Base-by-base conservation (phyloP, 2,888 invertebrate species). In the Spilosoma lubricipeda region DNA sequence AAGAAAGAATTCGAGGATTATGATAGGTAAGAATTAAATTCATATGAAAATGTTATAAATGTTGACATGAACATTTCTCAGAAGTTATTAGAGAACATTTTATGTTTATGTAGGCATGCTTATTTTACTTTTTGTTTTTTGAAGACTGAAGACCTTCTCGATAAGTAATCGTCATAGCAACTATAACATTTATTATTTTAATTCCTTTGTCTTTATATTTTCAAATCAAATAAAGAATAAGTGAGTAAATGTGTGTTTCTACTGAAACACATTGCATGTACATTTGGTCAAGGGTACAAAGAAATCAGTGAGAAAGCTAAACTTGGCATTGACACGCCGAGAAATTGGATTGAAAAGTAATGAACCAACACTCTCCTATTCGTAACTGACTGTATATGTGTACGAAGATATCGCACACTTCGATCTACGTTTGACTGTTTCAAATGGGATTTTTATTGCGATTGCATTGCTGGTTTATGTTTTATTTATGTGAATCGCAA, bases 241-340 rank as follows among this genome's bases (percentile, higher is more conserved):
- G 13, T 27, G 3, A 27, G 59, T 59, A 15, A 27, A 59, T 59
- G 27, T 59, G 1, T 67, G 11, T n/a, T n/a, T 56, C 15, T 42
- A 23, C 33, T 20, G 20, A 39, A 39, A 39, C n/a, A 67, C 11
- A 23, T 39, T 2, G 45, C 30, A 15, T 30, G 67, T 45, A 27
- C 15, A 75, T 87, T 85, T 88, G 89, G 89, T 90, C 89, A 91
- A 91, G 91, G 91, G 90, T 90, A 88, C 88, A 90, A 93, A 91
- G 92, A 93, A 93, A 95, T 95, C 93, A 93, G 84, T 75, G 82
- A 87, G 89, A 94, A 87, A 93, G 93, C 90, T 77, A 94, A 94
- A 93, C 94, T 94, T 94, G 93, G 93, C 94, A 93, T 94, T 94
- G 89, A 79, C 77, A 77, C 75, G 85, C 52, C 88, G 88, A 88